Conservation (phyloP, 1,140 invertebrate species). For the Lordiphosa stackelbergi region DNA sequence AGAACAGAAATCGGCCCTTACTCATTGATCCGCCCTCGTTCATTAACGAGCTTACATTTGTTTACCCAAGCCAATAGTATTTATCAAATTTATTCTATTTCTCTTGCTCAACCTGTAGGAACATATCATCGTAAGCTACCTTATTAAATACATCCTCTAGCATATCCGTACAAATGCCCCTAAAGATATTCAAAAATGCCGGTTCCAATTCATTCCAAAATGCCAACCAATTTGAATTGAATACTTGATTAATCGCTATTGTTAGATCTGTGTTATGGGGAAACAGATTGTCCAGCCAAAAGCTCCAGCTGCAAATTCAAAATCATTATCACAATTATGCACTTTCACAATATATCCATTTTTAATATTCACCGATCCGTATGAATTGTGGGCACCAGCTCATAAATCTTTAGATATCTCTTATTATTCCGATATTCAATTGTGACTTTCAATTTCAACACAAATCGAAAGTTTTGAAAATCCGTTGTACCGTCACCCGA, state of each 20-base stretch:
- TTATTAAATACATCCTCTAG: not conserved
- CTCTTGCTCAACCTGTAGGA: not conserved
- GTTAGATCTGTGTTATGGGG: conserved; percentile 28
- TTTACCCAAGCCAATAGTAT: too few species aligned
- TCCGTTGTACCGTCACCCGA: conserved; percentile 19
- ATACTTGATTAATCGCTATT: conserved; percentile 23
- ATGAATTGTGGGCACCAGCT: conserved; percentile 15
- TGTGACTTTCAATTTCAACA: conserved; percentile 26
- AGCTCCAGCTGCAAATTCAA: conserved; percentile 19
- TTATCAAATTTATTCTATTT: conserved; percentile 5
- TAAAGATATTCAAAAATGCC: conserved; percentile 15
- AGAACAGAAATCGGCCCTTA: too few species aligned
- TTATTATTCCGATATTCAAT: conserved; percentile 33
- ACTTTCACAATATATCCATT: not conserved
- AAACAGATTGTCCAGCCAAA: conserved; percentile 29
- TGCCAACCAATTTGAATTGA: conserved; percentile 30
- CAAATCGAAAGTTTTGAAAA: conserved; percentile 31
- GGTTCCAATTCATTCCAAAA: conserved; percentile 36
- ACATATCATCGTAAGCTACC: not conserved
- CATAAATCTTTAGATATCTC: conserved; percentile 33
- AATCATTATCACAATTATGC: not conserved
- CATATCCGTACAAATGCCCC: conserved; percentile 9
- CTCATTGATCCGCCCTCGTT: too few species aligned
- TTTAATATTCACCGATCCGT: conserved; percentile 16
- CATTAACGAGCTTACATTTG: too few species aligned